Conservation (phyloP, 2,113 vertebrate species). For the Megaleporinus macrocephalus region DNA sequence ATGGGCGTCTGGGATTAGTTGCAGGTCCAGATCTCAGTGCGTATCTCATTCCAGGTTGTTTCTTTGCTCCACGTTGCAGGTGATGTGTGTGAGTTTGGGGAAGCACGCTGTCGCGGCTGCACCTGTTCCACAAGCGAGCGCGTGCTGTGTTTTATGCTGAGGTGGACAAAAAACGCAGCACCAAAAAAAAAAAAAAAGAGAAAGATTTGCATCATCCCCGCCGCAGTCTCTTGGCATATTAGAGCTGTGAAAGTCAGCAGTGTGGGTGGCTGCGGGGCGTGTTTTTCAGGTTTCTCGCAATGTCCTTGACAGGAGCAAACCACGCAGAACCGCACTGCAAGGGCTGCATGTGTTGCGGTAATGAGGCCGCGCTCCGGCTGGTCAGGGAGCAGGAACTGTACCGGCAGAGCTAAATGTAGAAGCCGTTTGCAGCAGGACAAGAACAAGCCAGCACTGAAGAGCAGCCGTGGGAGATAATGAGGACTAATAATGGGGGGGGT, state of each 20-base stretch:
- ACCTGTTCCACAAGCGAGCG: slow-evolving; percentile 25
- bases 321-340: slow-evolving; percentile 12
- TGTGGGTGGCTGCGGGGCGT: slow-evolving; percentile 38
- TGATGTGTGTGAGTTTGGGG: background rate
- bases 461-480: background rate
- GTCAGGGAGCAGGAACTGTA: background rate
- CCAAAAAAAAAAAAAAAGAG: slow-evolving; percentile 33
- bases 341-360: slow-evolving; percentile 7
- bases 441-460: background rate
- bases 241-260: slow-evolving; percentile 31
- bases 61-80: background rate
- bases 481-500: background rate
- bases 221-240: slow-evolving; percentile 29
- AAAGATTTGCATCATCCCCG: slow-evolving; percentile 44
- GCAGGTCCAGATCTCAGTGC: background rate
- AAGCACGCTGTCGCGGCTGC: slow-evolving; percentile 1
- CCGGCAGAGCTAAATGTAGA: background rate
- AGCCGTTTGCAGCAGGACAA: background rate
- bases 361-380: background rate
- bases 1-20: background rate
- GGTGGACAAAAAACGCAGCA: slow-evolving; percentile 36
- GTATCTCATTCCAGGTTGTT: background rate
- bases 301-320: slow-evolving; percentile 14
- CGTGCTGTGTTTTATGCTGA: slow-evolving; percentile 29
- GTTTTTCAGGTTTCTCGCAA: slow-evolving; percentile 34